Evolutionary conservation across 2,797 vertebrate species (phyloP), one percentile per base, ranked within the genome.

Genomic region (Nannoperca australis): DNA sequence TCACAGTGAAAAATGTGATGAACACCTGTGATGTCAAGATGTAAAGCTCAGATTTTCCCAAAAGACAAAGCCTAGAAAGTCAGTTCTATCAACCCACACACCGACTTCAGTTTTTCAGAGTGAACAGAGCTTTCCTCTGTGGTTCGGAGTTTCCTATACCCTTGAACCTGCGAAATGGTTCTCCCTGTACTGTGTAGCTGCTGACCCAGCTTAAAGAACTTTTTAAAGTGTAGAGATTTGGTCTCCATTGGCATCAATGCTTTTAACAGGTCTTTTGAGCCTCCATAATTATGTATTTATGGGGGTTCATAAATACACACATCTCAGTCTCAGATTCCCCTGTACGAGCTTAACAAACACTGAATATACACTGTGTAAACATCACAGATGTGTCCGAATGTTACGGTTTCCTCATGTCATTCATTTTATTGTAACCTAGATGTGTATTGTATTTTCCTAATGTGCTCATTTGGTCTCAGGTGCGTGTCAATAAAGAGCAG

Each of bases 401-500:
- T n/a, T 55, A 32, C 3, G 4, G 7, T 75, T 55, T 7, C 36
- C 3, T 36, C n/a, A 20, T 44, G 11, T 4, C 18, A 34, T 60
- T 49, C 0, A 42, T 36, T 9, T 63, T 42, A 58, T 50, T 53
- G 20, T 36, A 51, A 18, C 32, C 13, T 10, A 12, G 10, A 40
- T 14, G 32, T 0, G 3, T 14, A 68, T 60, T 24, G 20, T 13
- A 40, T 58, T 42, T 44, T 58, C 34, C n/a, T 36, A 2, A 44
- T 18, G 5, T 73, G 8, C 55, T 76, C 1, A 14, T 68, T 84
- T 54, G 68, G 24, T 71, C 60, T 34, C 71, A 99, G 98, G 96
- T 98, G 68, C 96, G 97, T 84, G 96, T 99, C 83, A 98, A 95
- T 94, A 98, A 98, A 94, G 98, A 99, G 73, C 97, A 97, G 85